Base-by-base conservation (phyloP, 1,140 invertebrate genomes). In the Cecropterus lyciades region DNA sequence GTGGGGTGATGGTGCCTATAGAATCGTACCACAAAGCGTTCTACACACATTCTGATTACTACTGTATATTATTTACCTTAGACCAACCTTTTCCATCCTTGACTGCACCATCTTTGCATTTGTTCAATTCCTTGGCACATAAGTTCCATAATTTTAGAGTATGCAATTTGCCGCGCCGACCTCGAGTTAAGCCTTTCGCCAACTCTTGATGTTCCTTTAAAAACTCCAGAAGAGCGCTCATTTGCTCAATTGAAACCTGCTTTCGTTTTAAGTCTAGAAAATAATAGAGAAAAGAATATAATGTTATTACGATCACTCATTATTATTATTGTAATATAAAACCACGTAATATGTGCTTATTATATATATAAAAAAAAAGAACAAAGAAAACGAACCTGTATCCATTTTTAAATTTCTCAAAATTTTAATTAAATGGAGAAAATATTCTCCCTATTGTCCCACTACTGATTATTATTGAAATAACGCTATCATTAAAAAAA, bases 81-180 rank as follows among this genome's bases (percentile, higher is more conserved):
- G 80, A 78, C 82, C 82, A 85, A 11, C 72, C 80, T 46, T 77
- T 81, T 9, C 72, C 72, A 77, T 79, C 77, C 46, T 80, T 83
- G 7, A 57, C 15, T 9, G 73, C 75, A 20, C 81, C 81, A 37
- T 75, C 70, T 64, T 67, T 71, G 13, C 62, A 48, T 7, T n/a
- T 48, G 66, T 85, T 85, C 0, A 83, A 67, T 65, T 76, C 77
- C 43, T 77, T 74, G 20, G 82, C 73, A 49, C 75, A 80, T 7
- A 42, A 17, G 45, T 76, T 77, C 82, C 82, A 85, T 11, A 77
- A 33, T 17, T 74, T 79, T 4, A 72, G 42, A 10, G 77, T 70
- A 16, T 75, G 68, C 4, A 75, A 27, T 33, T 77, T 76, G 0
- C 76, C 73, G 10, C 75, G 62, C 0, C 69, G 66, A 3, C 75